Conservation (phyloP, 2,888 invertebrate species). For the Alcis repandata region DNA sequence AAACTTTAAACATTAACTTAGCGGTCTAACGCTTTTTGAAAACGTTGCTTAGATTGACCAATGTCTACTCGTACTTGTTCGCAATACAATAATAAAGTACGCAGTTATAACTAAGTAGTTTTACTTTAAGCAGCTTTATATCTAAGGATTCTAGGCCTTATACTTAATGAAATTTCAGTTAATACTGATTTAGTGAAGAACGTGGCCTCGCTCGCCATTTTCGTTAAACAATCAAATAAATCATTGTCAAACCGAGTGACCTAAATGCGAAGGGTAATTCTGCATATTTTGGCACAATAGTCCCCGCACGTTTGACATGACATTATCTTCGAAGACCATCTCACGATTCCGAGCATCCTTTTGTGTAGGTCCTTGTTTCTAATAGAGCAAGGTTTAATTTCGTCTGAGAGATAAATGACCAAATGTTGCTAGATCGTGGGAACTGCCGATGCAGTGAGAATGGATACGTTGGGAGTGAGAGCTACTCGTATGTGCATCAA, state of each 20-base stretch:
- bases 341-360: conserved; percentile 44
- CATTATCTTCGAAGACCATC: conserved; percentile 72
- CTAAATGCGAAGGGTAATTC: conserved; percentile 45
- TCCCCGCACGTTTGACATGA: conserved; percentile 65
- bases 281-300: conserved; percentile 52
- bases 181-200: too few relatives aligned
- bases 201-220: conserved; percentile 18
- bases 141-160: too few relatives aligned
- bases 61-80: too few relatives aligned
- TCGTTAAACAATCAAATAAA: conserved; percentile 35
- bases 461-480: conserved; percentile 36
- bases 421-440: conserved; percentile 41
- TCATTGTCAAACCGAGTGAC: conserved; percentile 41
- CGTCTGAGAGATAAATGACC: conserved; percentile 19
- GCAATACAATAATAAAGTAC: too few relatives aligned
- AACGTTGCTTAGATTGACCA: too few relatives aligned
- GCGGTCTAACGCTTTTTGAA: too few relatives aligned
- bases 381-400: conserved; percentile 37
- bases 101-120: too few relatives aligned
- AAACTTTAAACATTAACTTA: too few relatives aligned
- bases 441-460: conserved; percentile 38
- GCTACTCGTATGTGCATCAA: too few relatives aligned
- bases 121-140: too few relatives aligned
- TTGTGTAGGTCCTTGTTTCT: conserved; percentile 25
- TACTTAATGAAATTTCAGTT: too few relatives aligned